Evolutionary conservation across 2,797 vertebrate species (phyloP), one percentile per base, ranked within the genome.

Genomic region (Microctenopoma steveboyesi): DNA sequence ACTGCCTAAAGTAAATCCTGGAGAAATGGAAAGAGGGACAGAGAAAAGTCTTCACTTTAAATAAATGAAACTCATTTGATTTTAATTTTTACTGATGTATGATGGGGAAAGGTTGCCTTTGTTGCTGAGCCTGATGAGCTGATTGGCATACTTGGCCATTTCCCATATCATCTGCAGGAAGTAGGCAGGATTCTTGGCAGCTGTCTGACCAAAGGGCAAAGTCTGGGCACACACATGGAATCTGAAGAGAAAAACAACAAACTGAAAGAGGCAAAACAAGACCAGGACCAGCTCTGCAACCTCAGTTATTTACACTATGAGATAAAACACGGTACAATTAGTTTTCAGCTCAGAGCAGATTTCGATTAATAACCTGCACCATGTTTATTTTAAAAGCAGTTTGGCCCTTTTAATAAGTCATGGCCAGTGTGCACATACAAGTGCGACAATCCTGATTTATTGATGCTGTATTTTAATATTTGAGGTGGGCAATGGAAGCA

Each of bases 141-240:
- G 79, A 74, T 94, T 95, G 83, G 92, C 89, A 61, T 88, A 93
- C 5, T 91, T 78, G 0, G 94, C 93, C 69, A 92, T 94, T 56
- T 94, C 93, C 50, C 93, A 93, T 63, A 99, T 95, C 78, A 98
- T 79, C 37, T 66, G 89, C 54, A 97, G 89, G 84, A 98, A 98
- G 86, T 95, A 97, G 0, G 0, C 0, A 0, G 95, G 94, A 84
- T 96, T 98, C 66, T 92, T 95, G 46, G 88, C 86, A 59, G 98
- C 93, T 0, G 74, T 88, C 88, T 96, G 96, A 33, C 91, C 92
- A 82, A 96, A 96, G 0, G 96, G 97, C 51, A 98, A 90, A 82
- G 94, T 95, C 74, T 93, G 92, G 76, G 93, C 94, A 73, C 96
- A 98, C 1, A 95, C 95, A 7, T 98, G 96, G 78, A 98, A 97